Percentiles rank a stretch among this genome's conserved stretches.
phyloP scores from a whole-genome alignment of 53 echinoderm and acorn worm species.

The Actinopyga echinites region DNA sequence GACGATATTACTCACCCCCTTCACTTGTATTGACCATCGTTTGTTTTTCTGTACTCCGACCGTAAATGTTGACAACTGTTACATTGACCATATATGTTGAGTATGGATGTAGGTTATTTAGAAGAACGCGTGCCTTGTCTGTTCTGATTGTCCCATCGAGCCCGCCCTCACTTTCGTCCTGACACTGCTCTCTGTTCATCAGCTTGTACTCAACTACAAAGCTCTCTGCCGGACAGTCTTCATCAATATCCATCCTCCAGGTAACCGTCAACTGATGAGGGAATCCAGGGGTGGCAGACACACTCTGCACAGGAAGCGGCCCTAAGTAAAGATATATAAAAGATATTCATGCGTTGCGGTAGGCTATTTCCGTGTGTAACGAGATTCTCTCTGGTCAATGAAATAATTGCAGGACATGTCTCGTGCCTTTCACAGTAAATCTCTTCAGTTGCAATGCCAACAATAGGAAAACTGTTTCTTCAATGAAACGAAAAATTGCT shows the following conservation, averaged over 20 bases:
- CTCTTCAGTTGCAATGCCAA: too few relatives aligned
- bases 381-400: too few relatives aligned
- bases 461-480: too few relatives aligned
- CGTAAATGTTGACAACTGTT: constrained; percentile 63
- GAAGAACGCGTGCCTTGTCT: constrained; percentile 31
- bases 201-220: constrained; percentile 59
- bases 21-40: constrained; percentile 38
- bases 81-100: constrained; percentile 69
- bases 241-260: constrained; percentile 54
- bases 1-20: constrained; percentile 43
- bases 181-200: constrained; percentile 64
- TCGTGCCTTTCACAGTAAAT: too few relatives aligned
- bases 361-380: too few relatives aligned
- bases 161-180: neutral
- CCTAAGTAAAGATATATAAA: constrained; percentile 15
- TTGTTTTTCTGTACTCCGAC: constrained; percentile 43
- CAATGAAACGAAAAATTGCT: too few relatives aligned
- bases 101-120: constrained; percentile 55
- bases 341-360: too few relatives aligned
- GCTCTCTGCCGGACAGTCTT: constrained; percentile 56
- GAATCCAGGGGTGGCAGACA: constrained; percentile 23
- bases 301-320: constrained; percentile 42
- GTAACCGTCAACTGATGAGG: constrained; percentile 48
- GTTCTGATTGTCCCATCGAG: constrained; percentile 9
- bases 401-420: too few relatives aligned